These are phyloP conservation scores for Batillaria attramentaria DNA, from an alignment of 1,140 invertebrate species.

Conservation along the genomic window DNA sequence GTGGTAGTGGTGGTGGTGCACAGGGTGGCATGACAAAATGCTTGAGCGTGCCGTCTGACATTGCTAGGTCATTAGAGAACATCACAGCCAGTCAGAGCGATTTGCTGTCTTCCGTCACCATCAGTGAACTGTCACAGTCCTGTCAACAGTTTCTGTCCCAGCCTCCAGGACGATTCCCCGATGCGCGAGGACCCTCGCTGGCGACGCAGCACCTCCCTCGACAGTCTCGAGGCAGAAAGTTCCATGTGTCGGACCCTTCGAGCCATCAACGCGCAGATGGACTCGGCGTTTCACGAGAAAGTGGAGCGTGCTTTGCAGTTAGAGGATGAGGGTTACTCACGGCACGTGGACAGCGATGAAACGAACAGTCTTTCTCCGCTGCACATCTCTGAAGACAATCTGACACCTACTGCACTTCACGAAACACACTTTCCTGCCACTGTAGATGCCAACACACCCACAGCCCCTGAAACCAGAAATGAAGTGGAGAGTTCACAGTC, in stretches of 20 bases:
- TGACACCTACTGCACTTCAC: slow-evolving; percentile 8
- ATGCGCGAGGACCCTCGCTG: slow-evolving; percentile 36
- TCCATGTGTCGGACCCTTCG: slow-evolving; percentile 58
- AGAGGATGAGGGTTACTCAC: slow-evolving; percentile 36
- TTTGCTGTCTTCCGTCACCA: slow-evolving; percentile 62
- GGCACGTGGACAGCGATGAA: slow-evolving; percentile 30
- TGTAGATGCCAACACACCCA: no score
- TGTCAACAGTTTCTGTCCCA: slow-evolving; percentile 55
- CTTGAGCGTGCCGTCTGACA: slow-evolving; percentile 66
- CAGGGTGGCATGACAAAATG: slow-evolving; percentile 60
- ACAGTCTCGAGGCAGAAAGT: slow-evolving; percentile 52
- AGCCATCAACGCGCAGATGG: slow-evolving; percentile 65
- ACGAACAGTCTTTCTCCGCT: slow-evolving; percentile 8
- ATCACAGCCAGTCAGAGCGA: slow-evolving; percentile 60
- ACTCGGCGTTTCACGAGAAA: slow-evolving; percentile 58
- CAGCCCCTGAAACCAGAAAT: no score
- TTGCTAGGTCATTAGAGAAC: slow-evolving; percentile 65
- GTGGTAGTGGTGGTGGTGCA: neutral
- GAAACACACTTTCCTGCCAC: slow-evolving; percentile 29
- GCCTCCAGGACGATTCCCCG: slow-evolving; percentile 27
- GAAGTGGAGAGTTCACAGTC: no score
- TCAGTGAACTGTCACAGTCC: slow-evolving; percentile 66
- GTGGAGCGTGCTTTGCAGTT: slow-evolving; percentile 37
- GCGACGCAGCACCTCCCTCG: slow-evolving; percentile 60
- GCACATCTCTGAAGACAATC: slow-evolving; percentile 30